Conservation (phyloP, 2,888 invertebrate species). For the Apotomis betuletana region DNA sequence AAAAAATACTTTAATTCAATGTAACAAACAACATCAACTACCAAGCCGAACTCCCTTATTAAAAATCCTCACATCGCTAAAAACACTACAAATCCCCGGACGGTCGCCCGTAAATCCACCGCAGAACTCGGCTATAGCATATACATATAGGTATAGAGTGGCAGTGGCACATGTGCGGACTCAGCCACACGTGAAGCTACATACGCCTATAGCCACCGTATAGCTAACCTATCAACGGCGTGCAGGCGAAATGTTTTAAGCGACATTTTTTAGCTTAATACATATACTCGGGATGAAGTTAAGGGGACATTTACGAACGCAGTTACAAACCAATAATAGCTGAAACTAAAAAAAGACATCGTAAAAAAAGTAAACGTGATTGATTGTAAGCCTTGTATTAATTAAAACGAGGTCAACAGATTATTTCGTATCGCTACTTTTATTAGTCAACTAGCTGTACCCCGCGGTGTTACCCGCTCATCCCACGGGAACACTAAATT, state of each 20-base stretch:
- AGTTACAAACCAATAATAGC: no score
- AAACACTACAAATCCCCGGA: constrained; percentile 40
- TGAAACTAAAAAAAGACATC: no score
- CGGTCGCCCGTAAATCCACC: constrained; percentile 41
- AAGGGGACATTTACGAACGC: no score
- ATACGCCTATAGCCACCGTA: constrained; percentile 5
- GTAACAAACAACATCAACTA: not conserved
- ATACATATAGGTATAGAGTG: constrained; percentile 14
- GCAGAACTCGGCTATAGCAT: constrained; percentile 27
- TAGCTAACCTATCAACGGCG: not conserved
- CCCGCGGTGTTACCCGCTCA: no score
- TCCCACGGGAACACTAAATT: no score
- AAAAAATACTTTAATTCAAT: no score
- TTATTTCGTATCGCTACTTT: no score
- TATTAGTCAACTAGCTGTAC: no score
- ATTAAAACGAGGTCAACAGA: no score
- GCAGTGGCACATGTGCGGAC: constrained; percentile 25
- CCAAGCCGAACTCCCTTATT: constrained; percentile 4
- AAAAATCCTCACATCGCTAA: constrained; percentile 25
- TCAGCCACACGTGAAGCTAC: constrained; percentile 38
- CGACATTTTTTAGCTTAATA: constrained; percentile 1
- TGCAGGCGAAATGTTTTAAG: constrained; percentile 23
- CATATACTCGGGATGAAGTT: no score
- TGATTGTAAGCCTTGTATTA: no score
- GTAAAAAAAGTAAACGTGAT: no score